Percentiles rank a stretch among this genome's conserved stretches.
Conservation (phyloP, 2,797 vertebrate genomes). For the Oryzias dopingdopingensis region DNA sequence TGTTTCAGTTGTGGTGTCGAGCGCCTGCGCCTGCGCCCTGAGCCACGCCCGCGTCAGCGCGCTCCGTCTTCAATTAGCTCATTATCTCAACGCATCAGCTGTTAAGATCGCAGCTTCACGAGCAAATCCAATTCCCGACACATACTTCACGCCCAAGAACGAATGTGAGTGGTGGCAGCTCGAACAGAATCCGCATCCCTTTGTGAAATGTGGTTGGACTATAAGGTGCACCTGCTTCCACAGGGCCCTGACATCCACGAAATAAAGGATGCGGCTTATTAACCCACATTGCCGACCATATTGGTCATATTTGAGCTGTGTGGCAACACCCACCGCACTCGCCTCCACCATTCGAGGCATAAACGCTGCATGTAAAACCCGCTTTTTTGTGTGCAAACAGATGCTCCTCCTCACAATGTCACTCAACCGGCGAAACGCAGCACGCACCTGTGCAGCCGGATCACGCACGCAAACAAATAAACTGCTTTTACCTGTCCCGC, state of each 20-base stretch:
- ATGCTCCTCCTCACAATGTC: conserved; percentile 53
- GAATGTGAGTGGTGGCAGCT: background rate
- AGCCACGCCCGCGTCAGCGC: conserved; percentile 78
- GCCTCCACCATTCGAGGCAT: conserved; percentile 50
- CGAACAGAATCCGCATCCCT: background rate
- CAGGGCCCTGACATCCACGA: conserved; percentile 47
- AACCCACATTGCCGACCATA: conserved; percentile 48
- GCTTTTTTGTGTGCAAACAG: background rate
- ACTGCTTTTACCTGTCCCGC: conserved; percentile 67
- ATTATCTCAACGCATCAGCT: conserved; percentile 57
- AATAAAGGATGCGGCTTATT: conserved; percentile 43
- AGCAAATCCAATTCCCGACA: background rate
- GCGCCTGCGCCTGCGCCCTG: conserved; percentile 62
- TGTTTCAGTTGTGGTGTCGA: conserved; percentile 8
- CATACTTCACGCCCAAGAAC: conserved; percentile 21
- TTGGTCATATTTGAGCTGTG: conserved; percentile 43
- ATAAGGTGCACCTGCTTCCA: conserved; percentile 58
- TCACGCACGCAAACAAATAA: conserved; percentile 25
- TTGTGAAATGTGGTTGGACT: conserved; percentile 5
- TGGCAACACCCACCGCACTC: conserved; percentile 64
- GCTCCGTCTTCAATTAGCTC: conserved; percentile 56
- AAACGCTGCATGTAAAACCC: conserved; percentile 44
- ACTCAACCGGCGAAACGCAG: conserved; percentile 45
- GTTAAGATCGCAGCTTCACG: conserved; percentile 45
- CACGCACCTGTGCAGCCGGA: conserved; percentile 57